Base-by-base conservation (phyloP, 2,113 vertebrate genomes). In the Cyphomyrus plagiostoma region DNA sequence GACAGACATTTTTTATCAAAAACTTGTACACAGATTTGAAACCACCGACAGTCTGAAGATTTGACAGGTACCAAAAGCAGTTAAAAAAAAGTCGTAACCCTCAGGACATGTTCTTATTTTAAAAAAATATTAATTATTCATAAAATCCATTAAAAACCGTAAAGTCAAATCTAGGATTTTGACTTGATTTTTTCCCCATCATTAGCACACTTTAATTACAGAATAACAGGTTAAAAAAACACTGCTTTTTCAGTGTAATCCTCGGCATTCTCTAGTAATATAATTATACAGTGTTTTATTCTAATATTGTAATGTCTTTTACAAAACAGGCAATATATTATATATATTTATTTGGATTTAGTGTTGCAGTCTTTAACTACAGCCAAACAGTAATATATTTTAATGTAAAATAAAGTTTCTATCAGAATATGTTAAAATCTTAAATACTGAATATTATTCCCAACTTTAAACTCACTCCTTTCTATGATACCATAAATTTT, bases 241-340 rank as follows among this genome's bases (percentile, higher is more conserved):
- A 11, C 77, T 85, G 5, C n/a, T 56, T 87, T 62, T 77, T 21
- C 86, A 39, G 48, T 86, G 62, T 80, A 90, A 10, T 70, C 86
- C 74, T 52, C 35, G 46, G 23, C 62, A 52, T 87, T 74, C 66
- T 87, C 26, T 35, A 77, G 42, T 48, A 70, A 87, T 70, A 66
- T 84, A 42, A 86, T 70, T 17, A 21, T 85, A 86, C 39, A 48
- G n/a, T 58, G 56, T 49, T 58, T 70, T 42, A 80, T 42, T 86
- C n/a, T 62, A 48, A 26, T 50, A 87, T 45, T 74, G 4, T 17
- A 9, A 74, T 89, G 82, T 86, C 46, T 87, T 82, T 53, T 52
- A n/a, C 85, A 84, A 86, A 58, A 90, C 49, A 56, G 62, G 85
- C 62, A 85, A 87, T 90, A 53, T 87, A 56, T 90, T 90, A 87